These are phyloP conservation scores for Podotricha telesiphe DNA, from an alignment of 2,888 invertebrate species.

Conservation along the genomic window DNA sequence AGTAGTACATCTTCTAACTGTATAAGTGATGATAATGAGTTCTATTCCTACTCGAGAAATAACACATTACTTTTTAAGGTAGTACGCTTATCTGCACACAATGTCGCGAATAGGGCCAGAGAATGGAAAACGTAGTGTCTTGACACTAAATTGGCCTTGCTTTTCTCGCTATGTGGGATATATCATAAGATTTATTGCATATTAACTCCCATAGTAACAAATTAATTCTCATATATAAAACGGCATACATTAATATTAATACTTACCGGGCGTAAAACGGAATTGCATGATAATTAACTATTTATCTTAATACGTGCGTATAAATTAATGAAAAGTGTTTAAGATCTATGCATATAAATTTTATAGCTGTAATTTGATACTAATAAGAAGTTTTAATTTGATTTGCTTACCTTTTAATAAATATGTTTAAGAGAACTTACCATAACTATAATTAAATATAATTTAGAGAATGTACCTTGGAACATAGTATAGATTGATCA, in stretches of 20 bases:
- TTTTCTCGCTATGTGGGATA: too few species aligned
- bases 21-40: too few species aligned
- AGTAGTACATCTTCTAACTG: too few species aligned
- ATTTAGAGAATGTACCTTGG: too few species aligned
- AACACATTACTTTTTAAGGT: too few species aligned
- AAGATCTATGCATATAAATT: slow-evolving; percentile 11
- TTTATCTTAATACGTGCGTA: slow-evolving; percentile 21
- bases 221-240: background rate
- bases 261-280: slow-evolving; percentile 28
- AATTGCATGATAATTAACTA: slow-evolving; percentile 27
- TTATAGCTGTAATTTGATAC: slow-evolving; percentile 12
- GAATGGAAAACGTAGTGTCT: too few species aligned
- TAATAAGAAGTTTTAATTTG: background rate
- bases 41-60: too few species aligned
- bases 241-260: slow-evolving; percentile 8
- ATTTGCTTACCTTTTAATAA: background rate
- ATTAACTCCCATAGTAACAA: background rate
- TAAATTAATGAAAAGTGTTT: slow-evolving; percentile 18
- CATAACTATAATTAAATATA: background rate
- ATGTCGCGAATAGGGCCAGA: too few species aligned
- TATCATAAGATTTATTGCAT: too few species aligned
- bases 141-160: too few species aligned
- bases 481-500: too few species aligned
- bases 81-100: too few species aligned
- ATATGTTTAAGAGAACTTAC: background rate